Base-by-base conservation (phyloP, 2,888 invertebrate species). In the Calliopum simillimum region DNA sequence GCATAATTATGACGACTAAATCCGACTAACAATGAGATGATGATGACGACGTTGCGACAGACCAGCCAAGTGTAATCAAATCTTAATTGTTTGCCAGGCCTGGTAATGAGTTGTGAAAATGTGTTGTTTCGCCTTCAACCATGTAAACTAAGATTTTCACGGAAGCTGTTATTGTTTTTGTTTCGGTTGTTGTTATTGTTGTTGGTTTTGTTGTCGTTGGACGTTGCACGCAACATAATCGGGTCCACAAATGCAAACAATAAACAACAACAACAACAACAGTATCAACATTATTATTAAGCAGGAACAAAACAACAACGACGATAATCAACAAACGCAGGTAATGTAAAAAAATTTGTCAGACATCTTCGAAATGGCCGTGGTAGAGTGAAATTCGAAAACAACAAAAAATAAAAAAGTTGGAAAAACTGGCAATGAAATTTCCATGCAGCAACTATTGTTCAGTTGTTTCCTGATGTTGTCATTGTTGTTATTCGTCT, bases 91-190 rank as follows among this genome's bases (percentile, higher is more conserved):
- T 53, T 58, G 55, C 66, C 46, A 70, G 66, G 59, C 46, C 65
- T 66, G 61, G 61, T 73, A 73, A 71, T 73, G 73, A 73, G 73
- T 73, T 73, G 71, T 73, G 73, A 72, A 74, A 72, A 70, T 70
- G 68, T 70, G 71, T 69, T 68, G 46, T 43, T 61, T 21, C 65
- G 65, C 72, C 56, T 56, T 55, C 55, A 68, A 51, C 66, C 41
- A 62, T 61, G 21, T 47, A 25, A 21, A 49, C 53, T 21, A 23
- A 53, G 53, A 53, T 53, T 53, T 53, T 53, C 53, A 53, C 53
- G 53, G 53, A 53, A 53, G 53, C 53, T 53, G 53, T 63, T 63
- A 16, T 41, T 47, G 64, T 64, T 64, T 19, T 53, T 64, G 49
- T 13, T 64, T 8, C 51, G 33, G 53, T 53, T 51, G 63, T 16